A percentile compares a stretch with the other conserved stretches of the same genome.
These are phyloP conservation scores for Grammomys surdaster DNA, from an alignment of 2,113 vertebrate genomes.

Conservation along the genomic window DNA sequence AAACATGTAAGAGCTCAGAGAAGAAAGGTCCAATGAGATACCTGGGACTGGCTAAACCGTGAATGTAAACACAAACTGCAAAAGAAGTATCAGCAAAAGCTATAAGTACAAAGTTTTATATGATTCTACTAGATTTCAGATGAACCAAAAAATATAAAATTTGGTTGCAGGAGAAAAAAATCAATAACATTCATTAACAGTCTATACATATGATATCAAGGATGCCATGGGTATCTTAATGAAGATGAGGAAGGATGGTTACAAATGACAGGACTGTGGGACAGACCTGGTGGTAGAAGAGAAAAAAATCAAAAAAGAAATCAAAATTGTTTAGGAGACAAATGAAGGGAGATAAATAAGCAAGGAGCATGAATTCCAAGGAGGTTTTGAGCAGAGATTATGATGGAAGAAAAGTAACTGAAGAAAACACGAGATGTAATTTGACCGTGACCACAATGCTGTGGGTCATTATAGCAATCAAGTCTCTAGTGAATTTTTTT, in stretches of 20 bases:
- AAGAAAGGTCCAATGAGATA: neutral
- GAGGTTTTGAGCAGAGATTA: neutral
- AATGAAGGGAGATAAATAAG: neutral
- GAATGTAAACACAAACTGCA: neutral
- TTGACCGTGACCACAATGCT: neutral
- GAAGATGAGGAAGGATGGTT: neutral
- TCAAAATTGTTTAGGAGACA: neutral
- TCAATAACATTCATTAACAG: neutral
- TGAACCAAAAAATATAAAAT: neutral
- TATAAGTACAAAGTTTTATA: neutral
- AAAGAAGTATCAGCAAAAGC: neutral
- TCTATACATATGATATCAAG: neutral
- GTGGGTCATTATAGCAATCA: neutral
- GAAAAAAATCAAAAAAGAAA: neutral
- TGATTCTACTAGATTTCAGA: conserved; percentile 16
- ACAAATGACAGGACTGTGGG: neutral
- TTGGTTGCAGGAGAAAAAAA: neutral
- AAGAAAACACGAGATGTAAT: neutral
- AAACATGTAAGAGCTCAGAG: neutral
- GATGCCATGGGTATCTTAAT: neutral
- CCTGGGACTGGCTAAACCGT: neutral
- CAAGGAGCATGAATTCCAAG: neutral
- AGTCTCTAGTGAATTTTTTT: neutral
- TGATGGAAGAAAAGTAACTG: neutral
- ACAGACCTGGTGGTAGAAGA: neutral